Evolutionary conservation across 1,140 invertebrate genomes (phyloP), one percentile per base, ranked within the genome.

Genomic region (Eriocheir sinensis): DNA sequence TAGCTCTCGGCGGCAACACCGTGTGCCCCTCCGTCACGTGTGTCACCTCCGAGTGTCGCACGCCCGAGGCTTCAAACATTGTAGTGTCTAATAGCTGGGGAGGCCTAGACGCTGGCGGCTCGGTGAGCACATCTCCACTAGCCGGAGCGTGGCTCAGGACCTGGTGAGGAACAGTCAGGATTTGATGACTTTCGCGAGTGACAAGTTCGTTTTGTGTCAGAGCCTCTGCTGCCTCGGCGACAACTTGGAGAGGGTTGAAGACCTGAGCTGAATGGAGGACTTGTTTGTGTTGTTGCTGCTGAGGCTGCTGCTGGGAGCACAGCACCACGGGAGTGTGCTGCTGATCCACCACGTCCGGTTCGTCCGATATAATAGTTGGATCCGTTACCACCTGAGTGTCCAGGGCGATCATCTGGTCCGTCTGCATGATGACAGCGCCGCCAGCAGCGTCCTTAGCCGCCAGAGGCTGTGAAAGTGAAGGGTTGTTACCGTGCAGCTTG

Each of bases 221-320:
- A 27, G 83, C 93, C 38, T 94, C 93, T 1, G 93, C 93, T 2
- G 93, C 93, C 27, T 94, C 89, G n/a, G 93, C 93, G 4, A 94
- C 93, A 3, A 94, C 90, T 34, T 94, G 93, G 3, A 94, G 89
- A 41, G 93, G 93, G 30, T 94, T 91, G 41, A 94, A 72, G 27
- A 94, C 89, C 15, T 91, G 89, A 12, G 89, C 44, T 60, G 41
- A 41, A 21, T 93, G 91, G 53, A 93, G 91, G 32, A 93, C 32
- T 32, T 93, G 41, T 40, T 92, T 79, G 90, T 79, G 90, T 0
- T 91, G 48, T 12, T 53, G 90, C 34, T 91, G 90, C n/a, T 92
- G 91, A 34, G 38, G 30, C 4, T 60, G 80, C 17, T 83, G 89
- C 15, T 86, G 93, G 34, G 93, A 34, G 36, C 89, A 94, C 41